Evolutionary conservation across 37 sponge, comb jelly and placozoan species (phyloP).

Genomic region (Chondrilla cf. caribensis): DNA sequence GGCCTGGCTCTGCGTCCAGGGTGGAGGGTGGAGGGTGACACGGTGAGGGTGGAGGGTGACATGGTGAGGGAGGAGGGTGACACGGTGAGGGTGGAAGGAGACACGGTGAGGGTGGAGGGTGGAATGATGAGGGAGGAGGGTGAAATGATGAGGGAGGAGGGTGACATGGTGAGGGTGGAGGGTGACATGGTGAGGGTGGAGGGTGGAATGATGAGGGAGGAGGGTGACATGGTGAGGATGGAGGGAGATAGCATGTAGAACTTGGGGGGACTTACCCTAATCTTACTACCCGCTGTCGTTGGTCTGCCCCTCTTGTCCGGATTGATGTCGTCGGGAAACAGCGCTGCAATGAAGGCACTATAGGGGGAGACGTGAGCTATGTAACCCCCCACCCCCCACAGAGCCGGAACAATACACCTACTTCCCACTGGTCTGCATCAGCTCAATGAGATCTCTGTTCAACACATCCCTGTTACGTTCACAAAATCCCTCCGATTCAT

Average conservation of each 20-base stretch:
- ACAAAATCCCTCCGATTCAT: slow-evolving; percentile 88
- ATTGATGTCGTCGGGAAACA: slow-evolving; percentile 88
- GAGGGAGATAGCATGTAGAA: not conserved
- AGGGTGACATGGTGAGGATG: not conserved
- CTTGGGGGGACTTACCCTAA: slow-evolving; percentile 49
- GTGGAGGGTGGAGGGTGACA: too few relatives aligned
- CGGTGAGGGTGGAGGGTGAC: not conserved
- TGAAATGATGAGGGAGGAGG: not conserved
- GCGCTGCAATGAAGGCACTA: slow-evolving; percentile 72
- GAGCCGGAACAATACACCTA: slow-evolving; percentile 11
- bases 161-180: too few relatives aligned
- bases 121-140: not conserved
- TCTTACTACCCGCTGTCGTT: slow-evolving; percentile 83
- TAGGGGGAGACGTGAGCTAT: not conserved
- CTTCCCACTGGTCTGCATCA: slow-evolving; percentile 86
- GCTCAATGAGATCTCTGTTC: slow-evolving; percentile 88
- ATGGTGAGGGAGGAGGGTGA: not conserved
- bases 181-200: too few relatives aligned
- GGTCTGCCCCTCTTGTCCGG: slow-evolving; percentile 83
- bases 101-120: too few relatives aligned
- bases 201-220: not conserved
- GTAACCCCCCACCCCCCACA: too few relatives aligned
- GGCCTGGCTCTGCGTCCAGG: slow-evolving; percentile 92
- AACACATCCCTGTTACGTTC: slow-evolving; percentile 95
- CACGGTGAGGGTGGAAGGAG: too few relatives aligned